phyloP scores from a whole-genome alignment of 2,888 invertebrate species.

The Xestia rhomboidea region DNA sequence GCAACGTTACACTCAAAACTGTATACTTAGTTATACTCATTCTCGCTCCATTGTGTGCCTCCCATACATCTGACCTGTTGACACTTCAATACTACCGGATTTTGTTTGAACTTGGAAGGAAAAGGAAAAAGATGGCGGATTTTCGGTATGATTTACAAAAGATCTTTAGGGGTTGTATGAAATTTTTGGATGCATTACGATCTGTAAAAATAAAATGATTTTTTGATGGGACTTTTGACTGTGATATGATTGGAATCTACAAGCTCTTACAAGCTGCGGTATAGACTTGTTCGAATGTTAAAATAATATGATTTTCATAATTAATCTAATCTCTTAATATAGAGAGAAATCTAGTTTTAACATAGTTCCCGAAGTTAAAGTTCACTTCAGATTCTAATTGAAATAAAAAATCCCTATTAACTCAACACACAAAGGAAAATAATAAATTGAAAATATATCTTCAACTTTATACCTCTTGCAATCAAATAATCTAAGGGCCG shows the following conservation, averaged over 20 bases:
- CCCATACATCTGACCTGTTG: slow-evolving; percentile 68
- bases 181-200: neutral
- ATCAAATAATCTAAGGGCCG: neutral
- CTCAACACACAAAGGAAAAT: neutral
- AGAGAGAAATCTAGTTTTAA: neutral
- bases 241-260: neutral
- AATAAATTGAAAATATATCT: neutral
- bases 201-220: slow-evolving; percentile 2
- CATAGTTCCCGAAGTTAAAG: neutral
- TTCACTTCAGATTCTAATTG: no score
- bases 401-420: neutral
- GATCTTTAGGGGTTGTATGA: neutral
- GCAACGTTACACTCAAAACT: slow-evolving; percentile 64
- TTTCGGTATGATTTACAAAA: slow-evolving; percentile 36
- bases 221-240: neutral
- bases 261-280: neutral
- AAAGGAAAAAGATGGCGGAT: slow-evolving; percentile 11
- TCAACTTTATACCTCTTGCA: neutral
- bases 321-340: neutral
- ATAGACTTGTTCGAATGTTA: neutral
- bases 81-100: slow-evolving; percentile 72
- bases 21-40: slow-evolving; percentile 66
- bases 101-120: slow-evolving; percentile 41
- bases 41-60: slow-evolving; percentile 64
- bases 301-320: no score